Conservation (phyloP, 2,888 invertebrate species). For the Nomada fucata region DNA sequence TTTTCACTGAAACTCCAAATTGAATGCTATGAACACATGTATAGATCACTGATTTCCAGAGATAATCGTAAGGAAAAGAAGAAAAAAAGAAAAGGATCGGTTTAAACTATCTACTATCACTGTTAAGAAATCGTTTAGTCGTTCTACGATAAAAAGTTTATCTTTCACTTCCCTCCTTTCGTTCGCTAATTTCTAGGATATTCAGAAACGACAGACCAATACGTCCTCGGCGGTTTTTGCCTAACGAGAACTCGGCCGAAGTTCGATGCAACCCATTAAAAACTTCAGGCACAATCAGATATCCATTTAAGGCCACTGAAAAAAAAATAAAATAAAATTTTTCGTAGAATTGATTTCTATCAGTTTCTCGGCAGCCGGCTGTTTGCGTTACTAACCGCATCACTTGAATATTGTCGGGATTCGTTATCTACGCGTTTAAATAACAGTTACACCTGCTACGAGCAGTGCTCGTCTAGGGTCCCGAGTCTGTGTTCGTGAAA, state of each 20-base stretch:
- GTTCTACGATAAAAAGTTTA: neutral
- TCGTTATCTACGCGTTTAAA: slow-evolving; percentile 6
- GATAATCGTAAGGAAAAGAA: neutral
- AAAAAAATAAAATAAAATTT: slow-evolving; percentile 20
- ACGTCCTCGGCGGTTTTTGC: neutral
- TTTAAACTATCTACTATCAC: neutral
- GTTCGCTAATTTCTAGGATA: no score
- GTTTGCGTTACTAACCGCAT: neutral
- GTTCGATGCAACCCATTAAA: slow-evolving; percentile 19
- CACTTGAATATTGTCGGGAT: slow-evolving; percentile 1
- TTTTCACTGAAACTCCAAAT: neutral
- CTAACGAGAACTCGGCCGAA: slow-evolving; percentile 28
- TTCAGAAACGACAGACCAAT: neutral
- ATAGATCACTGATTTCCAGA: neutral
- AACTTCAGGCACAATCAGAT: slow-evolving; percentile 26
- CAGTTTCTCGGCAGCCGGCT: no score
- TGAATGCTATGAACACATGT: slow-evolving; percentile 25
- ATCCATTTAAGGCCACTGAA: slow-evolving; percentile 37
- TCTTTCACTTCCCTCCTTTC: no score
- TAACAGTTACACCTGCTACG: slow-evolving; percentile 3
- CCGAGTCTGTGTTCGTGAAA: neutral
- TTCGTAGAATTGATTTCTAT: slow-evolving; percentile 14
- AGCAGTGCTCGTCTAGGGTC: neutral
- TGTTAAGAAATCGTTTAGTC: neutral
- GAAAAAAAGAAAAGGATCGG: neutral